These are phyloP conservation scores for Melikaiella ostensackeni DNA, from an alignment of 2,888 invertebrate species.

Conservation along the genomic window DNA sequence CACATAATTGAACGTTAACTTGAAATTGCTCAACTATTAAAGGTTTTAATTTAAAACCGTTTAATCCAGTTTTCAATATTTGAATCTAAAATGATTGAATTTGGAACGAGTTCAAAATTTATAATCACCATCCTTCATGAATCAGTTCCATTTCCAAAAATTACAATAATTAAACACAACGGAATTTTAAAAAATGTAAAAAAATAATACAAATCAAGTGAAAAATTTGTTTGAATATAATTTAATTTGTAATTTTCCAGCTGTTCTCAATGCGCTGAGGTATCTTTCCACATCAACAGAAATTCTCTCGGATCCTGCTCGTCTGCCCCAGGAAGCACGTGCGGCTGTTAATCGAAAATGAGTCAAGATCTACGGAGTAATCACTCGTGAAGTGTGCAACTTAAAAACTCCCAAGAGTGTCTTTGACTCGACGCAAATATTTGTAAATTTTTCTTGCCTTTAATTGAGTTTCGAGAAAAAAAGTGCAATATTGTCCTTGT, in stretches of 20 bases:
- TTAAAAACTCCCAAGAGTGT: slow-evolving; percentile 7
- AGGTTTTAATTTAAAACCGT: too few relatives aligned
- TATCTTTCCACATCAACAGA: slow-evolving; percentile 95
- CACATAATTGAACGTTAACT: too few relatives aligned
- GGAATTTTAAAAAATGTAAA: too few relatives aligned
- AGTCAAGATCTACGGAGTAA: slow-evolving; percentile 17
- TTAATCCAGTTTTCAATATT: too few relatives aligned
- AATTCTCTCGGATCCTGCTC: slow-evolving; percentile 92
- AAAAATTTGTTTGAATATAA: background rate
- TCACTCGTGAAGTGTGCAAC: slow-evolving; percentile 26
- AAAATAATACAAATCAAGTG: background rate
- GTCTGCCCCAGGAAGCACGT: slow-evolving; percentile 92
- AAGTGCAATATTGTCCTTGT: slow-evolving; percentile 4
- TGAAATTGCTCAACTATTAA: too few relatives aligned
- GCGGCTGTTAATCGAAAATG: slow-evolving; percentile 81
- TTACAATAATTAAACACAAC: slow-evolving; percentile 23
- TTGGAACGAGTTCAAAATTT: too few relatives aligned
- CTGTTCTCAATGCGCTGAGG: slow-evolving; percentile 93
- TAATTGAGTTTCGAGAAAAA: background rate
- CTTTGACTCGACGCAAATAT: slow-evolving; percentile 1
- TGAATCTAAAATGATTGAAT: too few relatives aligned
- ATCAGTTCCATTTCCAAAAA: too few relatives aligned
- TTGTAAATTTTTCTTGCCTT: slow-evolving; percentile 8
- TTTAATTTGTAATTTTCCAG: slow-evolving; percentile 79
- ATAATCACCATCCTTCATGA: too few relatives aligned